Evolutionary conservation across 2,113 vertebrate species (phyloP), one percentile per base, ranked within the genome.

Genomic region (Peromyscus leucopus): DNA sequence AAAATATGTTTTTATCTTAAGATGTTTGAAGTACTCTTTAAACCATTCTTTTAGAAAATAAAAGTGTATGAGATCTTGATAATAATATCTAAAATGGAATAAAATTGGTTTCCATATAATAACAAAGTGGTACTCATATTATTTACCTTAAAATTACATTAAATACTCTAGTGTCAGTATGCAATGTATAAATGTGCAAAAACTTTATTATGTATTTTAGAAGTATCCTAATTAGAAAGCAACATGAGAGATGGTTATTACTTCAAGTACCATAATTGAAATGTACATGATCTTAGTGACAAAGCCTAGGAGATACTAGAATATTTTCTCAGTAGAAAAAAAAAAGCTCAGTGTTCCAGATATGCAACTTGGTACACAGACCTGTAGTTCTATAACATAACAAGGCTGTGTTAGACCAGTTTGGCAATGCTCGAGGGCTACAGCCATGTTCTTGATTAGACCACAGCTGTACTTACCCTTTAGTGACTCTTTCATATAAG

Each of bases 221-320:
- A 33, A 39, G 6, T 89, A 51, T 67, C 8, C 11, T 93, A 92
- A 88, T 88, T 91, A 89, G 55, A 42, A 88, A 39, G 19, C n/a
- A 75, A 89, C 51, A 90, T 48, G 16, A 75, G 42, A 92, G 16
- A 65, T 67, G 16, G 67, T 87, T 90, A 16, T 31, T 13, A 65
- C 46, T 57, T 94, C 26, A 82, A 80, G 63, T 86, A 91, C 33
- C 26, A 69, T 78, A 92, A 87, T 74, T 90, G 33, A 95, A 90
- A 89, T 72, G 2, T 63, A 78, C 2, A 83, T 31, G 26, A 87
- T 85, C 78, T 67, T 94, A 51, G 46, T 93, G 80, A 91, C 39
- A 86, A 89, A 93, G 2, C 2, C 55, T 67, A 74, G 82, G 19
- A 5, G 12, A 61, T 74, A 42, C 48, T 91, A 67, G 95, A 84